Conservation (phyloP, 2,797 vertebrate species). For the Rhinoraja longicauda region DNA sequence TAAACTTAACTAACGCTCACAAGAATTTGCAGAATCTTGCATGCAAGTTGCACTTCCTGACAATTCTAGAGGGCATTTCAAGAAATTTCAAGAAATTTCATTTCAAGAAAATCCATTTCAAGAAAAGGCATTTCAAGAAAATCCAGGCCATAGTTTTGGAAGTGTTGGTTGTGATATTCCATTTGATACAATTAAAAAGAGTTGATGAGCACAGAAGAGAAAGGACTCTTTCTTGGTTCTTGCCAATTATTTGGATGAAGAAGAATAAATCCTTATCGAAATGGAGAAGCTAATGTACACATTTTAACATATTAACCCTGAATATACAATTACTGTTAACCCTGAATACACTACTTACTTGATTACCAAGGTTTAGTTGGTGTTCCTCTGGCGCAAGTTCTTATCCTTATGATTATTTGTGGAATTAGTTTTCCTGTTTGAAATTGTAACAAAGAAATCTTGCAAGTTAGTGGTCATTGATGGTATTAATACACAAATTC, state of each 20-base stretch:
- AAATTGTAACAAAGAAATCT: background rate
- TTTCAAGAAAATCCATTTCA: too few species aligned
- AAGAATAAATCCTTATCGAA: background rate
- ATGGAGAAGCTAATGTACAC: conserved; percentile 40
- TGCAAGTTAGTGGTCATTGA: background rate
- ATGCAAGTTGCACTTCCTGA: too few species aligned
- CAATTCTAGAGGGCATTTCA: too few species aligned
- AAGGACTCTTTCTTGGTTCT: background rate
- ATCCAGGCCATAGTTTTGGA: background rate
- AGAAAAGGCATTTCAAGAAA: too few species aligned
- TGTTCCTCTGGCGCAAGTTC: conserved; percentile 97
- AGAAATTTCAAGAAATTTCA: too few species aligned
- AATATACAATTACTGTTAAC: conserved; percentile 48
- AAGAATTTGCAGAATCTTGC: too few species aligned
- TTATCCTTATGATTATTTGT: conserved; percentile 99
- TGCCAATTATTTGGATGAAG: background rate
- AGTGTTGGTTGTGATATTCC: background rate
- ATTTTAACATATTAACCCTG: conserved; percentile 48
- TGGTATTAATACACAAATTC: background rate
- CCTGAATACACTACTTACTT: conserved; percentile 43
- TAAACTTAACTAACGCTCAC: too few species aligned
- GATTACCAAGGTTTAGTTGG: conserved; percentile 70
- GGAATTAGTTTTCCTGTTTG: conserved; percentile 90
- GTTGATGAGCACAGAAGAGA: background rate
- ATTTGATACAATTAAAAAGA: background rate